phyloP scores from a whole-genome alignment of 1,140 invertebrate genomes.

The Hydropsyche tenuis region DNA sequence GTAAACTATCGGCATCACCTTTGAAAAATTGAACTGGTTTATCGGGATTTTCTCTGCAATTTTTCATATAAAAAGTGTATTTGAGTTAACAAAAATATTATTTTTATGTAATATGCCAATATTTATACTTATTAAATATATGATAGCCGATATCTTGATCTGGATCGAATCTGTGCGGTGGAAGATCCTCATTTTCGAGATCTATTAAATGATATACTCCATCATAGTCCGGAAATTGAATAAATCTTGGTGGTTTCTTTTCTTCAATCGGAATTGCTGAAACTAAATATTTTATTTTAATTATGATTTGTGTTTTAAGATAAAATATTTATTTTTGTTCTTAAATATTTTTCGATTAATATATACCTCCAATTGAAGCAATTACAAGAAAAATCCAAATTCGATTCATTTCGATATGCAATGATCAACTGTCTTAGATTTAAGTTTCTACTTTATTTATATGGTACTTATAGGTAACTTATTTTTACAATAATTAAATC shows the following conservation, averaged over 20 bases:
- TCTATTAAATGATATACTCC: constrained; percentile 53
- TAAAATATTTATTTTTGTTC: neutral
- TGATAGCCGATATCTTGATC: constrained; percentile 34
- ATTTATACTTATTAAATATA: constrained; percentile 31
- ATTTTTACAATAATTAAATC: no score
- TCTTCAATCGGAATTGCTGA: constrained; percentile 2
- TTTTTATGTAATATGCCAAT: neutral
- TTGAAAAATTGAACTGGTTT: constrained; percentile 8
- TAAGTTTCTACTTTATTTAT: no score
- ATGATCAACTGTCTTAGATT: no score
- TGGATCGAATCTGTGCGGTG: constrained; percentile 13
- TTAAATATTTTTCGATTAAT: neutral
- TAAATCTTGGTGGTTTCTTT: constrained; percentile 46
- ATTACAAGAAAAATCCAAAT: neutral
- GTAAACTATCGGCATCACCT: constrained; percentile 18
- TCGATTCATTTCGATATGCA: no score
- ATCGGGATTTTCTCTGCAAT: constrained; percentile 13
- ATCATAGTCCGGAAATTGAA: constrained; percentile 52
- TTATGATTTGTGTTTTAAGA: neutral
- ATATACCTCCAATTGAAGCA: neutral
- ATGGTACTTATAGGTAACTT: no score
- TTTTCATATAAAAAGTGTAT: constrained; percentile 5
- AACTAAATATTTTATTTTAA: neutral
- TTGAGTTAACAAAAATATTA: neutral
- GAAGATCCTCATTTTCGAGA: constrained; percentile 48